Evolutionary conservation across 37 sponge, comb jelly and placozoan genomes (phyloP).

Genomic region (Eunapius fragilis): DNA sequence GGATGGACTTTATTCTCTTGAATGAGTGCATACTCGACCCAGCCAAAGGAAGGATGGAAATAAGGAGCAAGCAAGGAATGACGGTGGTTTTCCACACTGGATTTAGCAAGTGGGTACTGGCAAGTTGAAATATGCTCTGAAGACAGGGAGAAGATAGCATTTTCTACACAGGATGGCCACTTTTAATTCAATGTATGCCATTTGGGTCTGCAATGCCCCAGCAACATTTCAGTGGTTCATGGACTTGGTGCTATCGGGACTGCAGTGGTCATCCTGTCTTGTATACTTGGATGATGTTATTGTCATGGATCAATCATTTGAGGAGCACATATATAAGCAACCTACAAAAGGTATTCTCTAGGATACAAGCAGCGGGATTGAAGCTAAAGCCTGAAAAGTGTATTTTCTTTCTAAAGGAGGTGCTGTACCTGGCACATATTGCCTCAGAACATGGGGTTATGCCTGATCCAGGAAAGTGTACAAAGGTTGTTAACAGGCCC

Average conservation of each 20-base stretch:
- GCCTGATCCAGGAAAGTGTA: slow-evolving; percentile 4
- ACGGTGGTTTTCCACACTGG: too few species aligned
- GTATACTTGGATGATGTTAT: slow-evolving; percentile 26
- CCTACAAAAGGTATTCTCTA: neutral
- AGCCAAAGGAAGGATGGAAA: too few species aligned
- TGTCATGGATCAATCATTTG: slow-evolving; percentile 9
- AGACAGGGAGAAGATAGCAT: slow-evolving; percentile 32
- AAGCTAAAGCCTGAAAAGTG: slow-evolving; percentile 6
- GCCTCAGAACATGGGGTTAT: slow-evolving; percentile 3
- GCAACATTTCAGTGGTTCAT: slow-evolving; percentile 5
- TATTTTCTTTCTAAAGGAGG: neutral
- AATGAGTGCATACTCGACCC: too few species aligned
- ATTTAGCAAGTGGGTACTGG: slow-evolving; percentile 40
- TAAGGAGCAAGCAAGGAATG: too few species aligned
- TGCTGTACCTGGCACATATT: slow-evolving; percentile 9
- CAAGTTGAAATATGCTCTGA: slow-evolving; percentile 28
- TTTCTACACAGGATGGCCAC: neutral
- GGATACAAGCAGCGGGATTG: neutral
- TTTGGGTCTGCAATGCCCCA: too few species aligned
- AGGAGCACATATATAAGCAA: slow-evolving; percentile 8
- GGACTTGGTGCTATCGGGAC: slow-evolving; percentile 14
- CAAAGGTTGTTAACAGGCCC: slow-evolving; percentile 5
- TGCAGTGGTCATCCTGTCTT: slow-evolving; percentile 12
- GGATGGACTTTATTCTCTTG: too few species aligned
- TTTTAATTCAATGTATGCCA: slow-evolving; percentile 8